Percentiles rank a stretch among this genome's conserved stretches.
These are phyloP conservation scores for Temnothorax ravouxi DNA, from an alignment of 2,888 invertebrate genomes.

Conservation along the genomic window DNA sequence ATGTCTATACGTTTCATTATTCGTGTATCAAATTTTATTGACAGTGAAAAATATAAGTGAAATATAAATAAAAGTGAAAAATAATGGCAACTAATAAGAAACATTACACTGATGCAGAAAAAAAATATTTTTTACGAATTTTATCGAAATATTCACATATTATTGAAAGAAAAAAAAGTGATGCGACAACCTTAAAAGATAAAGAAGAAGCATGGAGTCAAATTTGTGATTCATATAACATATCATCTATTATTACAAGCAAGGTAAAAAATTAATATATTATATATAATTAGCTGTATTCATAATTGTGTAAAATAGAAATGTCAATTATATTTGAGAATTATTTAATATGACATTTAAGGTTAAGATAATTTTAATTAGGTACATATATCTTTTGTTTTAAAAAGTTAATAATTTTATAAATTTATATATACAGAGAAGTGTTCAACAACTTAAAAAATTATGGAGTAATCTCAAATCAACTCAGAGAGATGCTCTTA, in stretches of 20 bases:
- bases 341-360: neutral
- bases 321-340: neutral
- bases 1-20: too few relatives aligned
- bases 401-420: neutral
- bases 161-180: conserved; percentile 2
- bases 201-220: neutral
- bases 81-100: neutral
- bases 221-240: neutral
- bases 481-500: neutral
- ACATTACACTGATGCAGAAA: neutral
- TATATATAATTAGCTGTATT: too few relatives aligned
- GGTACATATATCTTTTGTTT: neutral
- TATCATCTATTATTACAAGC: neutral
- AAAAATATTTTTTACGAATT: neutral
- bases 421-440: neutral
- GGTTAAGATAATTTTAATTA: neutral
- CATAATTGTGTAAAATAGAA: neutral
- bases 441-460: neutral
- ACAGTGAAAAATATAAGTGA: too few relatives aligned
- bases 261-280: neutral
- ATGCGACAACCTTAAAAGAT: neutral
- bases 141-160: neutral
- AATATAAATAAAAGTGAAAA: too few relatives aligned
- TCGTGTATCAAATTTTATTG: too few relatives aligned
- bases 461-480: neutral